Conservation (phyloP, 2,113 vertebrate species). For the Megalops atlanticus region DNA sequence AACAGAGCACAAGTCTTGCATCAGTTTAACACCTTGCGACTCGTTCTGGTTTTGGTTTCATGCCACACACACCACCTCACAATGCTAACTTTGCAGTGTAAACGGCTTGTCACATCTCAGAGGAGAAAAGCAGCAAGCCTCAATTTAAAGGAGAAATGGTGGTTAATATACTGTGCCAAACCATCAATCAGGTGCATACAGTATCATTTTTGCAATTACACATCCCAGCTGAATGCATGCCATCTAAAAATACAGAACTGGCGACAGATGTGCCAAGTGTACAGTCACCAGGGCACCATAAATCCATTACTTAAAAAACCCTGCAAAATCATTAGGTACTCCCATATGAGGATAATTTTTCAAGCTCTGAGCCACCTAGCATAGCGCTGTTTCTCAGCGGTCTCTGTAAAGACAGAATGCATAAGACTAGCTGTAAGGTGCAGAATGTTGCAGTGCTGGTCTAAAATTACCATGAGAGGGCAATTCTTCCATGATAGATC, state of each 20-base stretch:
- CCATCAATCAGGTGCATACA: constrained; percentile 13
- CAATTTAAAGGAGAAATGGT: background rate
- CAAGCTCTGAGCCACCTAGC: background rate
- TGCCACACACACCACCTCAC: background rate
- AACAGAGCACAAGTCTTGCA: background rate
- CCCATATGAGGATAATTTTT: constrained; percentile 20
- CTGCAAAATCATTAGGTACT: constrained; percentile 28
- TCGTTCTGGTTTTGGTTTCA: background rate
- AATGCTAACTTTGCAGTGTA: background rate
- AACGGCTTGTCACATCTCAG: background rate
- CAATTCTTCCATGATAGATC: background rate
- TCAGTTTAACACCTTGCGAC: background rate
- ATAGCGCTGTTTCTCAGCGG: background rate
- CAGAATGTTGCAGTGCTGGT: background rate
- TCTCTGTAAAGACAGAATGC: background rate
- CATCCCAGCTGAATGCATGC: constrained; percentile 7
- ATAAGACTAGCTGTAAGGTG: background rate
- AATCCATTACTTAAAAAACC: constrained; percentile 34
- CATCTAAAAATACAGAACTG: constrained; percentile 19
- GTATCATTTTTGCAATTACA: constrained; percentile 4
- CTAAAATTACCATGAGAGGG: background rate
- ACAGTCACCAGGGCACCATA: constrained; percentile 24
- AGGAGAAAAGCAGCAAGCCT: background rate
- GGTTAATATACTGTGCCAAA: background rate
- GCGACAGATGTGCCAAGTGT: constrained; percentile 21